These are phyloP conservation scores for Nannospalax galili DNA, from an alignment of 2,113 vertebrate species.

Conservation along the genomic window DNA sequence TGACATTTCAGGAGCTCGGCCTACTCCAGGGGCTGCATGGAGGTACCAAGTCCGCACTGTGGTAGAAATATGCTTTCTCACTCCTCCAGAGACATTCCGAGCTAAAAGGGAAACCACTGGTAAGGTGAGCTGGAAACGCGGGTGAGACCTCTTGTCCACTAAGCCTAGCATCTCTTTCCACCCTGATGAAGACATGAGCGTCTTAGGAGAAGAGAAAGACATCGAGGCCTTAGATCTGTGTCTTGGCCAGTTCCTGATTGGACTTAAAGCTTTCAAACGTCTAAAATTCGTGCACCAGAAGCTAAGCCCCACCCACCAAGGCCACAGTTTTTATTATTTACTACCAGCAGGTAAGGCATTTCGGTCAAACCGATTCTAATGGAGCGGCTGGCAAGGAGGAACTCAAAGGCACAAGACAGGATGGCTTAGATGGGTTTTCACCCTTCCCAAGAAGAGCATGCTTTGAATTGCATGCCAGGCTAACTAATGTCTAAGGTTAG, in stretches of 20 bases:
- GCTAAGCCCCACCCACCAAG: neutral
- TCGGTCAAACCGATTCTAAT: neutral
- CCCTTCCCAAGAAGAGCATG: neutral
- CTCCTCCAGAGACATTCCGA: neutral
- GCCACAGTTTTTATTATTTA: neutral
- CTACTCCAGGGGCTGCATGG: slow-evolving; percentile 37
- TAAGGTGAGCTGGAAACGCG: accelerated
- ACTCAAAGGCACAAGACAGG: neutral
- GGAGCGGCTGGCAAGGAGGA: neutral
- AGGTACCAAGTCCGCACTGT: neutral
- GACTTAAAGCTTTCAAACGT: neutral
- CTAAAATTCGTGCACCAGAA: neutral
- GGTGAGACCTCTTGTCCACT: neutral
- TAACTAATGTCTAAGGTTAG: neutral
- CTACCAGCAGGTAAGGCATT: neutral
- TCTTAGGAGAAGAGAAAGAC: neutral
- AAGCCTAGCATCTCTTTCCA: neutral
- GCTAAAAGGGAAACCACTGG: neutral
- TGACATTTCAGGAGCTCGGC: slow-evolving; percentile 60
- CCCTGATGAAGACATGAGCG: neutral
- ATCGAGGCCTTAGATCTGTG: neutral
- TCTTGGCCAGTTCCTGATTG: neutral
- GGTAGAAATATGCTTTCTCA: slow-evolving; percentile 28
- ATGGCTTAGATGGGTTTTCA: neutral
- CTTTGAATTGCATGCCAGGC: neutral